Evolutionary conservation across 2,797 vertebrate genomes (phyloP), one percentile per base, ranked within the genome.

Genomic region (Anguilla megastoma): DNA sequence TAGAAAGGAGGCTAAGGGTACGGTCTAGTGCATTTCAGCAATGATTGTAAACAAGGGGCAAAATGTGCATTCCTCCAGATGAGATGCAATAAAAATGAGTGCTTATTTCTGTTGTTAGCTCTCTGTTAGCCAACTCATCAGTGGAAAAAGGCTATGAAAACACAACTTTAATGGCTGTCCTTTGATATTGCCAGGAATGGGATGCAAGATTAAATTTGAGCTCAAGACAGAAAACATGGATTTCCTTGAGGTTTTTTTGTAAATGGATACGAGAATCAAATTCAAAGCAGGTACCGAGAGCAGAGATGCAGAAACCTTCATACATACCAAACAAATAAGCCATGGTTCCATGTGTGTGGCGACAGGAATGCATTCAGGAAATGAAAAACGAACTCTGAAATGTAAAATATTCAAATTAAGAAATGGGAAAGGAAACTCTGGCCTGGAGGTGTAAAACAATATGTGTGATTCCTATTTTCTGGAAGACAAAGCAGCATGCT

Each of bases 181-280:
- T 95, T 94, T 93, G 92, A 94, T 94, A 92, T 93, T 92, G 87
- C 90, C 89, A 82, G 85, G 89, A 88, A 69, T 88, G 90, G 91
- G 90, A 86, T 91, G 89, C 76, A 91, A 89, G 92, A 90, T 92
- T 90, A 90, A 89, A 89, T 90, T 85, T 58, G 30, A 89, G 92
- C 71, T 86, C 85, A 86, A 89, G 86, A 93, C 86, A 80, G 85
- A 90, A 89, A 91, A 87, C 45, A 86, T 71, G 80, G 87, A 89
- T 92, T 92, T 89, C 90, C 89, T 90, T 94, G 94, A 88, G 93
- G 92, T 93, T 94, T 41, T 52, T 45, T 93, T 84, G 90, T 92
- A 89, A 92, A 87, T 71, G 69, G 91, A 92, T 91, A 92, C 89
- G 91, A 89, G 88, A 92, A 93, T 92, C 89, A 93, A 94, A 94